Base-by-base conservation (phyloP, 2,113 vertebrate species). In the Lepus timidus region DNA sequence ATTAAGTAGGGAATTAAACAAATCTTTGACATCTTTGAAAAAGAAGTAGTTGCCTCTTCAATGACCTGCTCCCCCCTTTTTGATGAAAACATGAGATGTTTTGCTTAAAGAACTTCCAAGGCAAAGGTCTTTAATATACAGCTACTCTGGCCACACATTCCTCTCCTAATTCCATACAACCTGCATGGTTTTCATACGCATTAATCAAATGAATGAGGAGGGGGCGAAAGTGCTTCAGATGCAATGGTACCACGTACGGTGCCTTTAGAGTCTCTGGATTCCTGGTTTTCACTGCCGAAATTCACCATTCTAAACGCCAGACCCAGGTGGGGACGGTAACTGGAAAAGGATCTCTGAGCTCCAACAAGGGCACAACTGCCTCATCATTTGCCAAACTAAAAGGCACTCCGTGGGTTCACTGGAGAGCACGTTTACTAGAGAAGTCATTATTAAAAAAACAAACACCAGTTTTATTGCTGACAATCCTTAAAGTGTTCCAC, bases 341-440 rank as follows among this genome's bases (percentile, higher is more conserved):
- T 87, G 25, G 61, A 76, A 95, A 76, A 93, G 61, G 76, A 76
- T 90, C 61, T 76, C 71, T 90, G 76, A 71, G n/a, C 75, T 67
- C 75, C 52, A 71, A 2, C 13, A 76, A 12, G 16, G 29, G 16
- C 10, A 74, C 20, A 62, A 44, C 14, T 75, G 12, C 49, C 44
- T 92, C 29, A 78, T 75, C 31, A 31, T 70, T 49, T 75, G 51
- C 33, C 78, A 94, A 93, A 70, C n/a, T 36, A 75, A 95, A 83
- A 67, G 82, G 11, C 10, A 55, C 17, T 25, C 84, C 9, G 9
- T 49, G 52, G 25, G 33, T 90, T 88, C 31, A 93, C 23, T 96
- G 68, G 16, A 12, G 64, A 33, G 79, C 36, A 1, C 58, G 89
- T 83, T 96, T 91, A 70, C 75, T 65, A 67, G 31, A 27, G 33